Conservation (phyloP, 2,113 vertebrate genomes). For the Pampusana beccarii region DNA sequence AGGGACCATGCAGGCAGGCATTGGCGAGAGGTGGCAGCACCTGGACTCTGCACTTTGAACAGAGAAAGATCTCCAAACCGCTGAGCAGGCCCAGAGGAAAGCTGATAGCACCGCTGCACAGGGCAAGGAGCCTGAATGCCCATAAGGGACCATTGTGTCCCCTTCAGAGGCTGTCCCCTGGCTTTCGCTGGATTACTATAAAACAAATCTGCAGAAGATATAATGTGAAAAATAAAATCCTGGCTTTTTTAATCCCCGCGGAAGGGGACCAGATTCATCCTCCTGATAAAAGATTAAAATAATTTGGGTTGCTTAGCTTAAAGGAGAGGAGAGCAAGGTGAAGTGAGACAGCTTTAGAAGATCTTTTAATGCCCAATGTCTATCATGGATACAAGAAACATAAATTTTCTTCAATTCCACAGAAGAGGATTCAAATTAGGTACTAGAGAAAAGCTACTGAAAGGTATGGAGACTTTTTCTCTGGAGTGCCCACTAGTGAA, state of each 20-base stretch:
- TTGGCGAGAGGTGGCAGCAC: not conserved
- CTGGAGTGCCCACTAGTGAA: not conserved
- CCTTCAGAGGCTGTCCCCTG: not conserved
- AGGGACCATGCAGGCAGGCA: fast-evolving
- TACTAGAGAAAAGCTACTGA: not conserved
- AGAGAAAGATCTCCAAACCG: not conserved
- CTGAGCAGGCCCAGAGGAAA: not conserved
- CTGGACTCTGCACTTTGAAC: not conserved
- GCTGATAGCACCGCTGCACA: not conserved
- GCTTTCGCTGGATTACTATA: not conserved
- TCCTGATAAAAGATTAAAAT: not conserved
- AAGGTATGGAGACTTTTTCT: not conserved
- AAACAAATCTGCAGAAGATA: not conserved
- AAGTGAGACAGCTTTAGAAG: not conserved
- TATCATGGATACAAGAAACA: not conserved
- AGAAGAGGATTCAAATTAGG: not conserved
- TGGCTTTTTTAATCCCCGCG: not conserved
- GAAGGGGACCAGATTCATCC: not conserved
- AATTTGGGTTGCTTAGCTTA: not conserved
- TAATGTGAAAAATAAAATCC: not conserved
- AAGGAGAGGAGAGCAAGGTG: not conserved
- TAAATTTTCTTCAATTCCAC: not conserved
- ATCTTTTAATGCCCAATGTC: not conserved
- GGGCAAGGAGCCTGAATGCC: not conserved
- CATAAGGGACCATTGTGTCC: not conserved